Conservation (phyloP, 2,888 invertebrate species). For the Heliconius ethilla region DNA sequence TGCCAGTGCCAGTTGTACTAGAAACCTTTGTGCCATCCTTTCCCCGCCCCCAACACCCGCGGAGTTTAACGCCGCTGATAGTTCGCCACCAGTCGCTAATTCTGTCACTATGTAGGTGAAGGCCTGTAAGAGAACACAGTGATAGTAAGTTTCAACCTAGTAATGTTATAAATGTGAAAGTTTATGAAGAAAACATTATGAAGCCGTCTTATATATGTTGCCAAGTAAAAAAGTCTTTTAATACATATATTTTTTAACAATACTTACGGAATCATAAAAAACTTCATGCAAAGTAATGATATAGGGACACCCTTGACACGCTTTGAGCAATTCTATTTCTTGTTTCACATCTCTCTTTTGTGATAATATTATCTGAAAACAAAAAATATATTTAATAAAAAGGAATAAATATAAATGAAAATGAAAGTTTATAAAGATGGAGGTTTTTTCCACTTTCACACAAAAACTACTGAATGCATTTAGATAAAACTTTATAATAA, state of each 20-base stretch:
- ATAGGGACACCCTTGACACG: slow-evolving; percentile 94
- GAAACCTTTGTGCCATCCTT: slow-evolving; percentile 88
- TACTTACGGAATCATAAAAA: slow-evolving; percentile 88
- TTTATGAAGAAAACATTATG: too few relatives aligned
- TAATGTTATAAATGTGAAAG: too few relatives aligned
- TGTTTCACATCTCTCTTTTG: slow-evolving; percentile 74
- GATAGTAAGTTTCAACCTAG: not conserved
- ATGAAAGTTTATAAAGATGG: too few relatives aligned
- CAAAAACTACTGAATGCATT: too few relatives aligned
- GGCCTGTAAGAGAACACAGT: slow-evolving; percentile 65
- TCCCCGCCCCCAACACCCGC: slow-evolving; percentile 83
- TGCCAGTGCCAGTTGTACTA: slow-evolving; percentile 91
- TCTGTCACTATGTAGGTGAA: slow-evolving; percentile 96
- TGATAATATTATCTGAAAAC: slow-evolving; percentile 72
- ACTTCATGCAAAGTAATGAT: slow-evolving; percentile 92
- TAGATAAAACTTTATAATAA: too few relatives aligned
- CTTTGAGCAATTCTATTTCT: slow-evolving; percentile 88
- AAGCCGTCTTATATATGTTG: not conserved
- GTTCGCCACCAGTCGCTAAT: slow-evolving; percentile 91
- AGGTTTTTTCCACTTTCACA: too few relatives aligned
- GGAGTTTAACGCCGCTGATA: slow-evolving; percentile 73
- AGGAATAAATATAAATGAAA: too few relatives aligned
- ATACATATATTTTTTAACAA: not conserved
- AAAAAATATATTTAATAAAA: slow-evolving; percentile 26
- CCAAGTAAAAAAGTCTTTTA: not conserved